These are phyloP conservation scores for Anthrax anthrax DNA, from an alignment of 2,888 invertebrate genomes.

Conservation along the genomic window DNA sequence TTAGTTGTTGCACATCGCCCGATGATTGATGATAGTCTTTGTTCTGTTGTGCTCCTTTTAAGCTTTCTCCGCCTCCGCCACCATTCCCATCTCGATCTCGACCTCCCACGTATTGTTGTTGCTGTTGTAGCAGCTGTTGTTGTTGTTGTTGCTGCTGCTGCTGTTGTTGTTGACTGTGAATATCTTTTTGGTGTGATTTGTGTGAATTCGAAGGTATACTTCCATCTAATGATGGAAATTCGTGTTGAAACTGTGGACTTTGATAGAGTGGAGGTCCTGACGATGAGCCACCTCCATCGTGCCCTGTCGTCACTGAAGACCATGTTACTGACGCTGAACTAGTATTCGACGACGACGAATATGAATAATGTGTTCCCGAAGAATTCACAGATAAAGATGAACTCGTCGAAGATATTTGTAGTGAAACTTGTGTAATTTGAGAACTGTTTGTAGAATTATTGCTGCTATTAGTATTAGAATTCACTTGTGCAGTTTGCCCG, in stretches of 20 bases:
- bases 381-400: background rate
- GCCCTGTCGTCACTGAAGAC: conserved; percentile 44
- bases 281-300: conserved; percentile 22
- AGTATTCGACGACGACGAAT: conserved; percentile 16
- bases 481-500: conserved; percentile 10
- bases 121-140: conserved; percentile 15
- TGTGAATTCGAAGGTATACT: conserved; percentile 36
- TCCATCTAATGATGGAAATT: conserved; percentile 74
- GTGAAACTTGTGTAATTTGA: conserved; percentile 12
- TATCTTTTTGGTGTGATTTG: conserved; percentile 20
- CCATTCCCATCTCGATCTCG: conserved; percentile 8
- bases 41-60: conserved; percentile 6
- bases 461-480: conserved; percentile 5
- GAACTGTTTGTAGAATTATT: conserved; percentile 12
- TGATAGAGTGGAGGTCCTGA: conserved; percentile 52
- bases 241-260: conserved; percentile 86
- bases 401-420: conserved; percentile 13
- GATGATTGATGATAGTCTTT: conserved; percentile 15
- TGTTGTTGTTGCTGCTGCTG: conserved; percentile 14
- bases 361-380: background rate
- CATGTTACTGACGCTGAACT: conserved; percentile 43
- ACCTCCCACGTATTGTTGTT: conserved; percentile 5
- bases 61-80: conserved; percentile 14
- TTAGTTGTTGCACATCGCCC: conserved; percentile 16
- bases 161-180: conserved; percentile 31